phyloP scores from a whole-genome alignment of 2,888 invertebrate species.

The Xestia ashworthii region DNA sequence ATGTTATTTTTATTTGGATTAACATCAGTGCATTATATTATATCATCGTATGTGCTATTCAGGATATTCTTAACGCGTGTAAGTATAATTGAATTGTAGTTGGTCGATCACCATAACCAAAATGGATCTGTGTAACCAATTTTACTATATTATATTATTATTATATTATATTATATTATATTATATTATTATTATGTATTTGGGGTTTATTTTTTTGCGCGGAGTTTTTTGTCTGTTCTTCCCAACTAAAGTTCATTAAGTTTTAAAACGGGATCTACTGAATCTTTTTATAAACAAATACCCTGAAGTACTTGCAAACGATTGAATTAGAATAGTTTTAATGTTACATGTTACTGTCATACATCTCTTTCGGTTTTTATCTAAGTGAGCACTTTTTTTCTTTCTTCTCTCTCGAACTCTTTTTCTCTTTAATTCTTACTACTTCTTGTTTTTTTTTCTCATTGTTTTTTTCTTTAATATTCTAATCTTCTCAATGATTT shows the following conservation, averaged over 20 bases:
- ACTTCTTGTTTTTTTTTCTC: not conserved
- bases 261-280: not conserved
- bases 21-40: conserved; percentile 10
- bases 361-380: not conserved
- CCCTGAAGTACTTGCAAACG: not conserved
- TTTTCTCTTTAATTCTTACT: too few species aligned
- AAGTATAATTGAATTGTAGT: not conserved
- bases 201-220: too few species aligned
- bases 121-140: not conserved
- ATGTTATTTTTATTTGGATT: conserved; percentile 16
- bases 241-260: too few species aligned
- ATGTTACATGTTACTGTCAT: not conserved
- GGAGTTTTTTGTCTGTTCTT: not conserved
- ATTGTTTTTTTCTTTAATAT: not conserved
- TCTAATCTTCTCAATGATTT: not conserved
- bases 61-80: conserved; percentile 15
- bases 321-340: not conserved
- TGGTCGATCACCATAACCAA: not conserved
- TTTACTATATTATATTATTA: too few species aligned
- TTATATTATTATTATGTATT: too few species aligned
- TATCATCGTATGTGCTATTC: conserved; percentile 16
- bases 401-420: too few species aligned
- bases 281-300: not conserved
- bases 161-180: too few species aligned
- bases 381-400: not conserved